Evolutionary conservation across 2,797 vertebrate species (phyloP).

Genomic region (Cryptoprocta ferox): DNA sequence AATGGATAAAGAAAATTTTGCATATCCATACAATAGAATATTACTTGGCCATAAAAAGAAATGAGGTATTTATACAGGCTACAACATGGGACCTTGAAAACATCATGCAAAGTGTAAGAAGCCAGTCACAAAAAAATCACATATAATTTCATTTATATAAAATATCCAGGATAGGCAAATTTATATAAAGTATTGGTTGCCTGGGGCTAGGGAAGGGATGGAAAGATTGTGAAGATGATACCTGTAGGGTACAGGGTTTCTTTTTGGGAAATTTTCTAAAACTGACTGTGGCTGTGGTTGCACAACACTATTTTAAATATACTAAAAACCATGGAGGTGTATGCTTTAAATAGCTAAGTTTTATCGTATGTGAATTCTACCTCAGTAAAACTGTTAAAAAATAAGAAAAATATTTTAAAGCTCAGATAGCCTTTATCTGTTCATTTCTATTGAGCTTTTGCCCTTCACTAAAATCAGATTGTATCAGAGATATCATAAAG

Average conservation of each 20-base stretch:
- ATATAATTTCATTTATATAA: neutral
- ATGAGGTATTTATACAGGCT: neutral
- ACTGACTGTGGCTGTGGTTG: neutral
- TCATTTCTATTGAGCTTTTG: constrained; percentile 23
- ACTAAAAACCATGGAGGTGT: neutral
- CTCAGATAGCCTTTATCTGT: neutral
- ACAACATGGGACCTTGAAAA: neutral
- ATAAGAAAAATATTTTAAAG: neutral
- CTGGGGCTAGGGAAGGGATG: neutral
- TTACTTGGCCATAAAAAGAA: neutral
- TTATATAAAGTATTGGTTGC: neutral
- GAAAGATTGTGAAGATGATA: neutral
- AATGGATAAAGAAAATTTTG: neutral
- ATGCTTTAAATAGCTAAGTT: neutral
- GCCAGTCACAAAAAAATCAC: neutral
- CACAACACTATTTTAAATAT: neutral
- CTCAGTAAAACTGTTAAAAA: constrained; percentile 45
- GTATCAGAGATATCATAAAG: constrained; percentile 40
- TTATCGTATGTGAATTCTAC: neutral
- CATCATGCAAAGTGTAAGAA: neutral
- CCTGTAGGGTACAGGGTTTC: neutral
- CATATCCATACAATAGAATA: neutral
- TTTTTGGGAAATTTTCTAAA: neutral
- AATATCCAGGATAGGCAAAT: neutral
- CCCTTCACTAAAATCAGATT: constrained; percentile 9